Percentiles rank a stretch among this genome's conserved stretches.
Conservation (phyloP, 2,797 vertebrate genomes). For the Eidolon dupreanum region DNA sequence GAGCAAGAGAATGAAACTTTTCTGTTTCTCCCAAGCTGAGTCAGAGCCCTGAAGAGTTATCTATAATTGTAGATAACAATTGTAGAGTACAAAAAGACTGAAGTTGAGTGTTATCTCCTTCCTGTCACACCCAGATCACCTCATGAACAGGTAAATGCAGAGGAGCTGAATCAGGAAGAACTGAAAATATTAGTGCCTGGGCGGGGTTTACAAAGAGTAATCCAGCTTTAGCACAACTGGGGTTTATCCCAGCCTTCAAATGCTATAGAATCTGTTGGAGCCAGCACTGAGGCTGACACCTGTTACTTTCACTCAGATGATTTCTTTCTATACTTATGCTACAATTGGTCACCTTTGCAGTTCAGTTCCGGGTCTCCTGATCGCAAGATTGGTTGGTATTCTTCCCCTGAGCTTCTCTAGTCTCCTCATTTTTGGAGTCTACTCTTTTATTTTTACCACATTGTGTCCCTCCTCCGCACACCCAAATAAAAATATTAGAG, state of each 20-base stretch:
- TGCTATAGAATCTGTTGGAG: not conserved
- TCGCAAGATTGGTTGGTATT: not conserved
- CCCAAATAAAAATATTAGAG: not conserved
- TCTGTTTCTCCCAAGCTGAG: not conserved
- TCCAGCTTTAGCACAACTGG: not conserved
- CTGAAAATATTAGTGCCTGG: no score
- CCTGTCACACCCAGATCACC: no score
- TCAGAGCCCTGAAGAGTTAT: not conserved
- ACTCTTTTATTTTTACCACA: not conserved
- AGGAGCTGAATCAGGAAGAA: not conserved
- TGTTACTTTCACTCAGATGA: not conserved
- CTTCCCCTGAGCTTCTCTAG: not conserved
- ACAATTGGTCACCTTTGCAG: not conserved
- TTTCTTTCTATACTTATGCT: not conserved
- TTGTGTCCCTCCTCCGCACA: not conserved
- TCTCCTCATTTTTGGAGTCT: not conserved
- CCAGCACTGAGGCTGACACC: not conserved
- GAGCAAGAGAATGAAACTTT: not conserved
- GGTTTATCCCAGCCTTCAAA: not conserved
- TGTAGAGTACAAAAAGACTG: not conserved
- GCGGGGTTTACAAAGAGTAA: not conserved
- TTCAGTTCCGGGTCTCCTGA: not conserved
- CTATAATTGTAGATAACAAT: not conserved
- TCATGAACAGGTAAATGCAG: not conserved
- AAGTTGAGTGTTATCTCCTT: not conserved